Conservation (phyloP, 1,140 invertebrate genomes). For the Heliconius himera region DNA sequence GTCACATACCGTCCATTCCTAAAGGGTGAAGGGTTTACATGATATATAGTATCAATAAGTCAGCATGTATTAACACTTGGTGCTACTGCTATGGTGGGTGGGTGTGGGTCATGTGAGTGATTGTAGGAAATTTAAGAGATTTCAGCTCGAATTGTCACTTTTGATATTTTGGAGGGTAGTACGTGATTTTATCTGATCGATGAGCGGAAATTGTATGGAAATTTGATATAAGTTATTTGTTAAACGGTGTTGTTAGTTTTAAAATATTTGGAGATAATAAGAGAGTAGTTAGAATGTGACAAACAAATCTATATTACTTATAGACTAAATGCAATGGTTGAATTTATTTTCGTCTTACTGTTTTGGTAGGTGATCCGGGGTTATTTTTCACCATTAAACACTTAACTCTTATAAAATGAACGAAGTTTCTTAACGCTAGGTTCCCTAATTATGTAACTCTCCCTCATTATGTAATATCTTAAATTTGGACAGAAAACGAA, state of each 20-base stretch:
- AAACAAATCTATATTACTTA: too few relatives aligned
- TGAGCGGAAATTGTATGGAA: not conserved
- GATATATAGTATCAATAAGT: conserved; percentile 63
- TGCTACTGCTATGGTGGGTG: conserved; percentile 22
- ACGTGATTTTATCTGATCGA: conserved; percentile 8
- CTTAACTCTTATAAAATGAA: too few relatives aligned
- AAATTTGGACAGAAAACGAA: too few relatives aligned
- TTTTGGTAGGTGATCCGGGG: too few relatives aligned
- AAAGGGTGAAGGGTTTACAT: conserved; percentile 47
- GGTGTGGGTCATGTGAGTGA: conserved; percentile 56
- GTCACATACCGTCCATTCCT: conserved; percentile 20
- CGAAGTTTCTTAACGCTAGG: too few relatives aligned
- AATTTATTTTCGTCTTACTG: too few relatives aligned
- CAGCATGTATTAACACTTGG: conserved; percentile 58
- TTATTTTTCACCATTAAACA: too few relatives aligned
- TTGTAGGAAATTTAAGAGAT: conserved; percentile 56
- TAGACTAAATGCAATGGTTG: too few relatives aligned
- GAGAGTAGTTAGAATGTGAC: too few relatives aligned
- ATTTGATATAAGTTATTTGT: not conserved
- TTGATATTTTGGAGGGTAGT: conserved; percentile 17
- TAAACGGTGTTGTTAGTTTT: not conserved
- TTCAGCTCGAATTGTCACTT: conserved; percentile 40
- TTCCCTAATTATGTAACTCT: too few relatives aligned
- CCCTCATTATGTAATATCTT: too few relatives aligned
- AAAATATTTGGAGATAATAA: not conserved